phyloP scores from a whole-genome alignment of 2,888 invertebrate species.

The Drosophila ustulata region DNA sequence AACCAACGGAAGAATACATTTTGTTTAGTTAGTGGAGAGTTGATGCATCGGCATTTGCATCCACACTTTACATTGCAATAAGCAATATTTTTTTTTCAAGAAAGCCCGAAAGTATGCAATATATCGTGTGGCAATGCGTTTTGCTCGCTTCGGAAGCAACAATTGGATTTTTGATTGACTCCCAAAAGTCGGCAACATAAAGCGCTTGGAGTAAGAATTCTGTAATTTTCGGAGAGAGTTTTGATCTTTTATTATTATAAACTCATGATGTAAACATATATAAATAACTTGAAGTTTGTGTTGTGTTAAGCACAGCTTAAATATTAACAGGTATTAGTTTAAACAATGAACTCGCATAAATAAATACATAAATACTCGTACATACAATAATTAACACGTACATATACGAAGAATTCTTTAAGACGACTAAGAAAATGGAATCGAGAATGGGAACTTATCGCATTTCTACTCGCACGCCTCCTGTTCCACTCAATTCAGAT shows the following conservation, averaged over 20 bases:
- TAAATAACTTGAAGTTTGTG: slow-evolving; percentile 34
- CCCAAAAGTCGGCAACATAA: slow-evolving; percentile 10
- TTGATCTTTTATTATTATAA: slow-evolving; percentile 49
- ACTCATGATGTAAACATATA: slow-evolving; percentile 33
- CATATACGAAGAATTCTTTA: slow-evolving; percentile 51
- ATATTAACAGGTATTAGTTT: slow-evolving; percentile 59
- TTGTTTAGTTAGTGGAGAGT: no score
- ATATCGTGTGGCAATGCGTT: no score
- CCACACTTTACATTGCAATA: no score
- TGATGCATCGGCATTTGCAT: no score
- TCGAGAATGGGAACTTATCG: slow-evolving; percentile 14
- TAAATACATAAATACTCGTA: slow-evolving; percentile 68
- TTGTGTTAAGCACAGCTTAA: slow-evolving; percentile 66
- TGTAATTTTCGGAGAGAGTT: not conserved
- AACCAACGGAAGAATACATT: no score
- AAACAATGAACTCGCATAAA: slow-evolving; percentile 64
- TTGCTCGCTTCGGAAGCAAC: no score
- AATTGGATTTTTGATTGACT: not conserved
- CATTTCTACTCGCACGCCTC: not conserved
- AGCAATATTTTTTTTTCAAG: not conserved
- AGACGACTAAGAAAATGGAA: slow-evolving; percentile 51
- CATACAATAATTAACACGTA: slow-evolving; percentile 47
- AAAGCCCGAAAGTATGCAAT: slow-evolving; percentile 5
- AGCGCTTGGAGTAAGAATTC: not conserved
- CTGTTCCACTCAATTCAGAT: slow-evolving; percentile 24